Conservation (phyloP, 35 echinoderm and acorn worm species). For the Ophioderma brevispina region DNA sequence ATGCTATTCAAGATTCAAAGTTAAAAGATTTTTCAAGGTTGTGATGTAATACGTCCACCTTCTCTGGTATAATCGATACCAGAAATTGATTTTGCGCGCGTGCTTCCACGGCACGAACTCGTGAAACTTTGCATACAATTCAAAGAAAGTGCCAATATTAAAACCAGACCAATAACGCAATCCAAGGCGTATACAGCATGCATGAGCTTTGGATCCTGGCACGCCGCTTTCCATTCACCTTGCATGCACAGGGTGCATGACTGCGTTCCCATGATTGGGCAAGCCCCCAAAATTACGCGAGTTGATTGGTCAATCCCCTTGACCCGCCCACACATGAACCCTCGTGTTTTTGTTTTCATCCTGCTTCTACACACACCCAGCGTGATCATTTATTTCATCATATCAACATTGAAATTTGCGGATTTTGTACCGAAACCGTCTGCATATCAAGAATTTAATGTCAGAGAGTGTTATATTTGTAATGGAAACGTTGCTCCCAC, state of each 20-base stretch:
- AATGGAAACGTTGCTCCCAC: slow-evolving; percentile 63
- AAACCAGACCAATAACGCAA: neutral
- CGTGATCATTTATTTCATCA: slow-evolving; percentile 19
- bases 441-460: neutral
- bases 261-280: slow-evolving; percentile 63
- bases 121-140: slow-evolving; percentile 10
- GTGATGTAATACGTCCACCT: no score
- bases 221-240: slow-evolving; percentile 26
- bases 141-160: neutral
- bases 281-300: slow-evolving; percentile 26
- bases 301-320: slow-evolving; percentile 92
- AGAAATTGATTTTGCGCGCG: no score
- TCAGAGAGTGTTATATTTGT: neutral
- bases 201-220: slow-evolving; percentile 16
- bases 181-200: neutral
- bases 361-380: slow-evolving; percentile 48
- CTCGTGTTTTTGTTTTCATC: slow-evolving; percentile 33
- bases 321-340: slow-evolving; percentile 62
- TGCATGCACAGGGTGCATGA: slow-evolving; percentile 75
- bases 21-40: no score
- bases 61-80: no score
- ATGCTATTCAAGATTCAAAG: no score
- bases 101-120: neutral
- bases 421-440: neutral
- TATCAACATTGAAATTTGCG: neutral